Percentiles rank a stretch among this genome's conserved stretches.
Evolutionary conservation across 2,888 invertebrate genomes (phyloP).

Genomic region (Desoria tigrina): DNA sequence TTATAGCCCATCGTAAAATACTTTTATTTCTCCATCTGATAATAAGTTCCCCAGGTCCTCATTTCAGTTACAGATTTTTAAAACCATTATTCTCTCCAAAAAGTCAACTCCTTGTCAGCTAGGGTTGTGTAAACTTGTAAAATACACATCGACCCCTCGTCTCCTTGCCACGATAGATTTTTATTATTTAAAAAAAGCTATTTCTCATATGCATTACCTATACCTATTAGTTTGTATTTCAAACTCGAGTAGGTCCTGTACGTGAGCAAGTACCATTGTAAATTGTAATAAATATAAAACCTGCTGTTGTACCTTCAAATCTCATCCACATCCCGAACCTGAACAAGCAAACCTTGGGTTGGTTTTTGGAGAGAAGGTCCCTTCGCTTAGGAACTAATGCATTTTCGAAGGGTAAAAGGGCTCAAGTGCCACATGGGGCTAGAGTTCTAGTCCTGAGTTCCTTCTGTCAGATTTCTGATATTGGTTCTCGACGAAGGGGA

Average conservation of each 20-base stretch:
- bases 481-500: conserved; percentile 1
- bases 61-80: background rate
- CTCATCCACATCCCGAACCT: no score
- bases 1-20: conserved; percentile 42
- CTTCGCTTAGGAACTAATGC: background rate
- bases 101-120: conserved; percentile 7
- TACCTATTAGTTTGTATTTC: no score
- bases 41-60: background rate
- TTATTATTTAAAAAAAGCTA: no score
- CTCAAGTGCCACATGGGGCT: conserved; percentile 7
- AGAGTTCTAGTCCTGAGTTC: conserved; percentile 1
- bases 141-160: conserved; percentile 1
- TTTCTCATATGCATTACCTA: no score
- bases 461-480: background rate
- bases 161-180: background rate
- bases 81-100: conserved; percentile 5
- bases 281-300: no score
- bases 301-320: no score
- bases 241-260: no score
- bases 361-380: background rate
- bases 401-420: background rate
- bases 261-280: no score
- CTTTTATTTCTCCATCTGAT: conserved; percentile 38
- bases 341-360: background rate
- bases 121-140: background rate